A percentile compares a stretch with the other conserved stretches of the same genome.
phyloP scores from a whole-genome alignment of 2,113 vertebrate genomes.

The Panurus biarmicus region DNA sequence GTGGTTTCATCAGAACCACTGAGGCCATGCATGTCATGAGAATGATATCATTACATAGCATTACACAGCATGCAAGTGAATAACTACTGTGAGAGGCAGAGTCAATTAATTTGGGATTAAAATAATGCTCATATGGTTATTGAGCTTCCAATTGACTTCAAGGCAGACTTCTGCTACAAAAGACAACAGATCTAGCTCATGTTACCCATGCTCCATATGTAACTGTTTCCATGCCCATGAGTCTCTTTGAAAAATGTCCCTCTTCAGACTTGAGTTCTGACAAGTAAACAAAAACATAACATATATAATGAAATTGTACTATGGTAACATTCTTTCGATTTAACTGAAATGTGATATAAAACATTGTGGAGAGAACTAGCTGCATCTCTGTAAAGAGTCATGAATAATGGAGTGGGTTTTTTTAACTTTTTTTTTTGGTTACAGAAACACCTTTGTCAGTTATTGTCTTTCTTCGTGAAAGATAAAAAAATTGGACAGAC shows the following conservation, averaged over 20 bases:
- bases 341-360: not conserved
- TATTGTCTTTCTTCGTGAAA: not conserved
- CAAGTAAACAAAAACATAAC: not conserved
- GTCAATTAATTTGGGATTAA: not conserved
- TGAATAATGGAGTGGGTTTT: slow-evolving; percentile 27
- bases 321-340: not conserved
- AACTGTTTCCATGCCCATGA: not conserved
- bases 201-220: not conserved
- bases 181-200: not conserved
- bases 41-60: no score
- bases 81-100: not conserved
- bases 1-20: not conserved
- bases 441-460: not conserved
- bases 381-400: not conserved
- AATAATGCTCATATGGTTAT: fast-evolving
- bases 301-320: not conserved
- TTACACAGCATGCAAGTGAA: not conserved
- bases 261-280: not conserved
- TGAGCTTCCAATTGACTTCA: not conserved
- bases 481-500: not conserved
- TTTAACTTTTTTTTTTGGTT: not conserved
- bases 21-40: not conserved
- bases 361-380: not conserved
- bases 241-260: not conserved
- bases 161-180: not conserved